These are phyloP conservation scores for Drosophila baimaii DNA, from an alignment of 1,140 invertebrate genomes.

Conservation along the genomic window DNA sequence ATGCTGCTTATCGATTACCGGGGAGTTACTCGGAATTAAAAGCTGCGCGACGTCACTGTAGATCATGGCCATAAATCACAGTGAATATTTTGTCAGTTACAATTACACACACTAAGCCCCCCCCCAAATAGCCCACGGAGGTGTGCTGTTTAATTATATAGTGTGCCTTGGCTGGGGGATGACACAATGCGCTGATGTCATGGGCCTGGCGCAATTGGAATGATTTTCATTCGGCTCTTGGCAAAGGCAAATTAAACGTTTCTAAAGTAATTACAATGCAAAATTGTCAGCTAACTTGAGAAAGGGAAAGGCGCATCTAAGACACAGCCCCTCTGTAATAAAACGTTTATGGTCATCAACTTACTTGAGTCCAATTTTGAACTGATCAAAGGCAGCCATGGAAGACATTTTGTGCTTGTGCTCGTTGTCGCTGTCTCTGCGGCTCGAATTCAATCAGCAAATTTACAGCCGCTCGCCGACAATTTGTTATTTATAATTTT, in stretches of 20 bases:
- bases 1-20: slow-evolving; percentile 3
- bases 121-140: slow-evolving; percentile 19
- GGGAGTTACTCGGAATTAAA: neutral
- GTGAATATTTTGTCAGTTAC: slow-evolving; percentile 3
- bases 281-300: neutral
- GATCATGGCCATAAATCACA: slow-evolving; percentile 17
- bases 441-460: slow-evolving; percentile 32
- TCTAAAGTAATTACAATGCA: slow-evolving; percentile 1
- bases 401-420: slow-evolving; percentile 70
- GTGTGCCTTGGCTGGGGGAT: slow-evolving; percentile 30
- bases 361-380: slow-evolving; percentile 83
- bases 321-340: neutral
- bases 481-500: slow-evolving; percentile 20
- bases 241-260: slow-evolving; percentile 14
- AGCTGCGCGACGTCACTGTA: neutral
- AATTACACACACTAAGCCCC: too few species aligned
- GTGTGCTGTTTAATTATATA: slow-evolving; percentile 42
- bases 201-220: slow-evolving; percentile 38
- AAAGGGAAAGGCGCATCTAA: neutral
- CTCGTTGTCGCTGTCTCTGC: slow-evolving; percentile 5
- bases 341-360: slow-evolving; percentile 24
- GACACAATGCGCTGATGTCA: slow-evolving; percentile 53
- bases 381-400: slow-evolving; percentile 80
- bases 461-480: neutral
- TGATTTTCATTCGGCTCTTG: slow-evolving; percentile 26